Conservation (phyloP, 37 sponge, comb jelly and placozoan species). For the Oscarella lobularis region DNA sequence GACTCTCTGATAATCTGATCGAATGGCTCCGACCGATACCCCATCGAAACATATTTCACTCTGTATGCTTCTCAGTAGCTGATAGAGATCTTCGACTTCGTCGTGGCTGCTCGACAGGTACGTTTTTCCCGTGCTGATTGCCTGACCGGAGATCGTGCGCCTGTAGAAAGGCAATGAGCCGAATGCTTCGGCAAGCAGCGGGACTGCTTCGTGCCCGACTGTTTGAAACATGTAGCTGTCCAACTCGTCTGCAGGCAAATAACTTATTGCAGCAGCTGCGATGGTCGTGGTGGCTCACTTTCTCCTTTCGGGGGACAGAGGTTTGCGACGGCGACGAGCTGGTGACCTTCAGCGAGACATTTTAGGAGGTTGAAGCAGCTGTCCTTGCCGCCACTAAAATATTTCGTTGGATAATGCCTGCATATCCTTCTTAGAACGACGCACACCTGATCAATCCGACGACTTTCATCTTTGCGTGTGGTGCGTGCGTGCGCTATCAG, state of each 20-base stretch:
- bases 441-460: constrained; percentile 4
- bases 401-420: constrained; percentile 1
- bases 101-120: constrained; percentile 48
- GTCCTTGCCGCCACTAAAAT: constrained; percentile 94
- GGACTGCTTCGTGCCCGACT: constrained; percentile 81
- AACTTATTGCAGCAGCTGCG: neutral
- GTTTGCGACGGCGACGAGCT: constrained; percentile 84
- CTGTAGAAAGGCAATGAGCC: constrained; percentile 70
- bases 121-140: constrained; percentile 25
- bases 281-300: neutral
- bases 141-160: constrained; percentile 32
- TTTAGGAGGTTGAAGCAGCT: constrained; percentile 89
- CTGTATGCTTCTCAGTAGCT: constrained; percentile 50
- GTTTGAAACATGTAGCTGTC: constrained; percentile 99
- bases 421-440: neutral
- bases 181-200: constrained; percentile 59
- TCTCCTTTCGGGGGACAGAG: constrained; percentile 38
- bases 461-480: neutral
- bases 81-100: constrained; percentile 91
- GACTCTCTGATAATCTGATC: constrained; percentile 88
- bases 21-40: constrained; percentile 86
- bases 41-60: constrained; percentile 43
- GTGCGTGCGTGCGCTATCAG: too few species aligned
- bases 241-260: constrained; percentile 44
- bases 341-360: constrained; percentile 77